phyloP scores from a whole-genome alignment of 2,888 invertebrate species.

The Caradrina clavipalpis region DNA sequence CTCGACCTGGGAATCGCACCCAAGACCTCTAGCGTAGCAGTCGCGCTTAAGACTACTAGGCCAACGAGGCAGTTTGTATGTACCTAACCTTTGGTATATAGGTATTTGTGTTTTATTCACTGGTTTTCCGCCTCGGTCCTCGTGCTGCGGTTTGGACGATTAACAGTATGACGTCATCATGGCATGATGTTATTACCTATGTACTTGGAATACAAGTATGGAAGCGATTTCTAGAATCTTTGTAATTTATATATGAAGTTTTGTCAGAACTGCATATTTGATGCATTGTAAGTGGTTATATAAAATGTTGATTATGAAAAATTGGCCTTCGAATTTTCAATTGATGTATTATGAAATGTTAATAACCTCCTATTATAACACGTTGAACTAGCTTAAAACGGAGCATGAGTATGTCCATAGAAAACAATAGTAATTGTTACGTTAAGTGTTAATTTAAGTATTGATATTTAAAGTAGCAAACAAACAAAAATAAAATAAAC shows the following conservation, averaged over 20 bases:
- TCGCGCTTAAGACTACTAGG: no score
- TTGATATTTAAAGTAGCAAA: no score
- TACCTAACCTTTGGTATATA: slow-evolving; percentile 39
- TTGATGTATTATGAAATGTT: no score
- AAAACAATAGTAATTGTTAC: background rate
- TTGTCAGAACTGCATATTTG: background rate
- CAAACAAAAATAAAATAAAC: no score
- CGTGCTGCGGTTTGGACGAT: slow-evolving; percentile 43
- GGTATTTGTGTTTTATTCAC: slow-evolving; percentile 39
- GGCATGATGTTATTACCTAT: slow-evolving; percentile 1
- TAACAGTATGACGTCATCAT: slow-evolving; percentile 49
- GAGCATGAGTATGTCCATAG: no score
- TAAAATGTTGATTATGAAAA: background rate
- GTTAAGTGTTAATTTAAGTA: background rate
- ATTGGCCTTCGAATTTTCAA: no score
- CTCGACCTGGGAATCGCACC: no score
- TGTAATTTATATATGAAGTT: background rate
- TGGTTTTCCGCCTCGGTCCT: slow-evolving; percentile 58
- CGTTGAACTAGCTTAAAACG: no score
- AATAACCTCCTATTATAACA: no score
- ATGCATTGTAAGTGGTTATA: background rate
- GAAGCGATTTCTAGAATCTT: slow-evolving; percentile 37
- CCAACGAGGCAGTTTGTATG: no score
- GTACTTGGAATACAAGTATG: background rate
- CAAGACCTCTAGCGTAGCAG: no score